These are phyloP conservation scores for Agriopis leucophaearia DNA, from an alignment of 2,888 invertebrate genomes.

Conservation along the genomic window DNA sequence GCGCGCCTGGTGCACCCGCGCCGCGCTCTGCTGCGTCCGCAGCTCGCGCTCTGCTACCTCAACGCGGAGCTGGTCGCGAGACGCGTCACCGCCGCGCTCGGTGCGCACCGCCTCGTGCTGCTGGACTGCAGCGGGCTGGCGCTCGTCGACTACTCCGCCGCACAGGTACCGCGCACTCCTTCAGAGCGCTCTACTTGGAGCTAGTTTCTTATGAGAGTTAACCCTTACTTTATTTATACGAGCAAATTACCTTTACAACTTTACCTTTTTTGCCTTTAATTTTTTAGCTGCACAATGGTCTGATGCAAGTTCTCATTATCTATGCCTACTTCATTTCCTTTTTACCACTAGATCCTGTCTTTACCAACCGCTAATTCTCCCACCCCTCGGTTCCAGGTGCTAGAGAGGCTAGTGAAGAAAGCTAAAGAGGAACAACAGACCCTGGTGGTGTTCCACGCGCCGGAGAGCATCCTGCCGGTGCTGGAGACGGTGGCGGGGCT, in stretches of 20 bases:
- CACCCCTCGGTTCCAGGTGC: conserved; percentile 71
- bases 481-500: conserved; percentile 56
- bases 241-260: neutral
- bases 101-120: conserved; percentile 72
- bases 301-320: neutral
- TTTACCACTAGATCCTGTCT: neutral
- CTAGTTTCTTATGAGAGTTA: neutral
- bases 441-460: conserved; percentile 81
- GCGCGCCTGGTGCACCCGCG: conserved; percentile 45
- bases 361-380: too few species aligned
- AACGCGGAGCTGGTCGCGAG: conserved; percentile 88
- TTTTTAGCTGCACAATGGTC: too few species aligned
- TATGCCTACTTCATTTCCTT: neutral
- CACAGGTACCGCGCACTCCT: conserved; percentile 46
- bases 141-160: conserved; percentile 87
- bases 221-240: neutral
- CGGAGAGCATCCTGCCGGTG: conserved; percentile 51
- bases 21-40: conserved; percentile 80
- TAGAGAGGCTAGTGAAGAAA: conserved; percentile 85
- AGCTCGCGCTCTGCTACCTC: conserved; percentile 90
- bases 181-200: too few species aligned
- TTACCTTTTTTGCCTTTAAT: too few species aligned
- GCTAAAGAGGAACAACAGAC: conserved; percentile 76
- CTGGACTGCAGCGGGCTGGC: conserved; percentile 89
- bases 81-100: conserved; percentile 82